These are phyloP conservation scores for Centropus unirufus DNA, from an alignment of 2,113 vertebrate genomes.

Conservation along the genomic window DNA sequence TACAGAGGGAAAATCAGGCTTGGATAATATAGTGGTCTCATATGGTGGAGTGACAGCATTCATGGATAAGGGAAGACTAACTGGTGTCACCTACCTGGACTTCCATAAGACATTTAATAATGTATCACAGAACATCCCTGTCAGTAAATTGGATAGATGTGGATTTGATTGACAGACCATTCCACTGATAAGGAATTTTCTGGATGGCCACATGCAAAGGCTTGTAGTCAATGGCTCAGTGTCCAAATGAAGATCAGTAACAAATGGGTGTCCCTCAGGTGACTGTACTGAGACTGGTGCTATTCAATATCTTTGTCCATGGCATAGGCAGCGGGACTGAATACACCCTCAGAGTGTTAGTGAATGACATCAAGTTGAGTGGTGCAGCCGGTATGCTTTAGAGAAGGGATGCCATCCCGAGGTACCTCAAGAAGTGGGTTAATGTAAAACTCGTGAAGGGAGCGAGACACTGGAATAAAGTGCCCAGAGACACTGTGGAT, in stretches of 20 bases:
- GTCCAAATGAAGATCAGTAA: not conserved
- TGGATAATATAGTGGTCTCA: not conserved
- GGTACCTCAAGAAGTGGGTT: not conserved
- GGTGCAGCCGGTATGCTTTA: accelerated
- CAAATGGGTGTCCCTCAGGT: not conserved
- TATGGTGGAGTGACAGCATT: not conserved
- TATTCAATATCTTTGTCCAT: not conserved
- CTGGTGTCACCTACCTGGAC: not conserved
- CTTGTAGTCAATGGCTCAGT: accelerated
- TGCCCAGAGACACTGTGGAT: not conserved
- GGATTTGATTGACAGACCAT: not conserved
- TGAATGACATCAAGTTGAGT: not conserved
- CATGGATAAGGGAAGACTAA: not conserved
- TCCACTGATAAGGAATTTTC: not conserved
- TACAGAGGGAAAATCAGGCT: not conserved
- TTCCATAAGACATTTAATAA: not conserved
- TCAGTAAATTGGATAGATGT: not conserved
- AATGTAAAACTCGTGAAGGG: not conserved
- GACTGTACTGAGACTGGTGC: not conserved
- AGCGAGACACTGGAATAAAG: not conserved
- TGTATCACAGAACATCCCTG: not conserved
- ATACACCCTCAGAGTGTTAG: not conserved
- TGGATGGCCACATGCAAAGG: not conserved
- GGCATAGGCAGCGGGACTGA: not conserved
- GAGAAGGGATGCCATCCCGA: not conserved